Conservation (phyloP, 1,140 invertebrate species). For the Caenorhabditis tropicalis region DNA sequence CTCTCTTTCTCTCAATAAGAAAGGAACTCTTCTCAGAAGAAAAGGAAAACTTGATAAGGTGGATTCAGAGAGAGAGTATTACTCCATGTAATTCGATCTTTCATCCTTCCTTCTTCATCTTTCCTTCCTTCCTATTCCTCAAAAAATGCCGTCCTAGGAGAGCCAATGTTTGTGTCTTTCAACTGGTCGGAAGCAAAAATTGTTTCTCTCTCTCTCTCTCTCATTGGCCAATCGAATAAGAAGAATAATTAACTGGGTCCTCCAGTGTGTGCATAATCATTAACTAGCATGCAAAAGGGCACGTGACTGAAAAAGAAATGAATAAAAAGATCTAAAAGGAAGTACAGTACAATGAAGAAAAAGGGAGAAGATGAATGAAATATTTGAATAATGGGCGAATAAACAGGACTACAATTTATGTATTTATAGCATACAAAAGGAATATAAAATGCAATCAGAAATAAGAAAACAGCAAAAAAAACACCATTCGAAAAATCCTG, state of each 20-base stretch:
- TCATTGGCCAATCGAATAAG: conserved; percentile 15
- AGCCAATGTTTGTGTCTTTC: conserved; percentile 25
- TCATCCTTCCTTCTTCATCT: not conserved
- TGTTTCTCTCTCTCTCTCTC: conserved; percentile 28
- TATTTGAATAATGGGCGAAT: too few species aligned
- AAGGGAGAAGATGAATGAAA: not conserved
- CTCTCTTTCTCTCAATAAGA: not conserved
- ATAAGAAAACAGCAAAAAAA: too few species aligned
- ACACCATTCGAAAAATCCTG: too few species aligned
- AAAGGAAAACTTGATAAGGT: not conserved
- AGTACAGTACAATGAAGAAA: not conserved
- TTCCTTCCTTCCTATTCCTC: not conserved
- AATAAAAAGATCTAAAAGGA: not conserved
- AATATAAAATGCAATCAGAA: too few species aligned
- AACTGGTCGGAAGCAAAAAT: not conserved
- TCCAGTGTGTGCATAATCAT: conserved; percentile 28
- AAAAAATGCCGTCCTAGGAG: not conserved
- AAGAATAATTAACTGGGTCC: conserved; percentile 39
- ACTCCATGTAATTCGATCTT: conserved; percentile 4
- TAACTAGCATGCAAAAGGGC: conserved; percentile 5
- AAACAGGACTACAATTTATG: not conserved
- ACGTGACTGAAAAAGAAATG: not conserved
- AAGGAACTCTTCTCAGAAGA: not conserved
- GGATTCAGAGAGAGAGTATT: not conserved
- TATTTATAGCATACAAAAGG: not conserved